Evolutionary conservation across 2,113 vertebrate genomes (phyloP), one percentile per base, ranked within the genome.

Genomic region (Amphilophus citrinellus): DNA sequence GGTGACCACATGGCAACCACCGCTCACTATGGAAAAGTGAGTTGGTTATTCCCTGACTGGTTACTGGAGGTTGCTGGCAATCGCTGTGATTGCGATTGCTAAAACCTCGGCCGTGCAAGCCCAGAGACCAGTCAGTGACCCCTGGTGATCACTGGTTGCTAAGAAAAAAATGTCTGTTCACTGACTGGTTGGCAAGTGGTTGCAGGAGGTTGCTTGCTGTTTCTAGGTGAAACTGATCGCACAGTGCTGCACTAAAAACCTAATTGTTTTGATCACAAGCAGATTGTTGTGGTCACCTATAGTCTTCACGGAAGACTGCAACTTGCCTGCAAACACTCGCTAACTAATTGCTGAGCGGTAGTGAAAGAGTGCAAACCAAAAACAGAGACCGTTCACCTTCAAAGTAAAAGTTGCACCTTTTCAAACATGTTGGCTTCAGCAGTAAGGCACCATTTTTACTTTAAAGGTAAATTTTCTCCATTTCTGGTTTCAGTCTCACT

Each of bases 401-500:
- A 44, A 44, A 44, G 42, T 44, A 13, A 44, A 44, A 13, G 11
- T 3, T 44, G 42, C 3, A 14, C 5, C 44, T 47, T 5, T 14
- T 47, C 13, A 47, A 47, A 15, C 13, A 15, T 47, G 13, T 47
- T 47, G 44, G 44, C 13, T 5, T 11, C 3, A 44, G 11, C 15
- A 11, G 15, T 18, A 71, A 11, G 42, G 5, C 65, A 50, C 9
- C 0, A 0, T 42, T 71, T 50, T 71, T 50, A 15, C 47, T 30
- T 50, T 30, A 50, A 53, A 20, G 15, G 5, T n/a, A 10, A 30
- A 71, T 71, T 27, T 10, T 50, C 65, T 47, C 24, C 27, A 50
- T 7, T 30, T 71, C 0, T 6, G 3, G 0, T 68, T 68, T 68
- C 15, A 42, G 27, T 68, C 22, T 24, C 24, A 50, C 22, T 0